Evolutionary conservation across 2,797 vertebrate species (phyloP).

Genomic region (Coreius guichenoti): DNA sequence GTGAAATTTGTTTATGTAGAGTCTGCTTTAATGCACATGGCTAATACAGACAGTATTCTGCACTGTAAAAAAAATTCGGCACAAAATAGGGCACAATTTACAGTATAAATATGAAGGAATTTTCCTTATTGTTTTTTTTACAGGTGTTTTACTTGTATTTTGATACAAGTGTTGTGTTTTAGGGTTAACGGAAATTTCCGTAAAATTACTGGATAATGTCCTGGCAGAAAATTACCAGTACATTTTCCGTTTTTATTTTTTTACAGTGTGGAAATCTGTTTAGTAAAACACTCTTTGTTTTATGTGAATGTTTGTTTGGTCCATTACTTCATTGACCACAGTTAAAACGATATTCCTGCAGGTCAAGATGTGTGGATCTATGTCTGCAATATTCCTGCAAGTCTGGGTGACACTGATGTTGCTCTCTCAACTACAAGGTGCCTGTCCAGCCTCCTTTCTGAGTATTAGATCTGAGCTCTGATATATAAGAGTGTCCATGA

Average conservation of each 20-base stretch:
- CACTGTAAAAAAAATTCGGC: too few species aligned
- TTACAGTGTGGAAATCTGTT: neutral
- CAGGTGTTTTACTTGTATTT: too few species aligned
- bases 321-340: neutral
- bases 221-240: too few species aligned
- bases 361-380: constrained; percentile 71
- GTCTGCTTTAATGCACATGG: neutral
- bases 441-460: neutral
- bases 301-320: constrained; percentile 7
- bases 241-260: too few species aligned
- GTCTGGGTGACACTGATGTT: constrained; percentile 64
- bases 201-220: too few species aligned
- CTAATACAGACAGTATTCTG: neutral
- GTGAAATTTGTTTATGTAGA: constrained; percentile 7
- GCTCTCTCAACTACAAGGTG: constrained; percentile 67
- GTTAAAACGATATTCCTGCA: constrained; percentile 26
- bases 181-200: too few species aligned
- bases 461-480: neutral
- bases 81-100: too few species aligned
- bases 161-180: too few species aligned
- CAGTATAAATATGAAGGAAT: too few species aligned
- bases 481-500: neutral
- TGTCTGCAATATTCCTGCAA: constrained; percentile 62
- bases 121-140: too few species aligned
- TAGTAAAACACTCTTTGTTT: neutral